Percentiles rank a stretch among this genome's conserved stretches.
phyloP scores from a whole-genome alignment of 2,797 vertebrate genomes.

The Neomorphus geoffroyi region DNA sequence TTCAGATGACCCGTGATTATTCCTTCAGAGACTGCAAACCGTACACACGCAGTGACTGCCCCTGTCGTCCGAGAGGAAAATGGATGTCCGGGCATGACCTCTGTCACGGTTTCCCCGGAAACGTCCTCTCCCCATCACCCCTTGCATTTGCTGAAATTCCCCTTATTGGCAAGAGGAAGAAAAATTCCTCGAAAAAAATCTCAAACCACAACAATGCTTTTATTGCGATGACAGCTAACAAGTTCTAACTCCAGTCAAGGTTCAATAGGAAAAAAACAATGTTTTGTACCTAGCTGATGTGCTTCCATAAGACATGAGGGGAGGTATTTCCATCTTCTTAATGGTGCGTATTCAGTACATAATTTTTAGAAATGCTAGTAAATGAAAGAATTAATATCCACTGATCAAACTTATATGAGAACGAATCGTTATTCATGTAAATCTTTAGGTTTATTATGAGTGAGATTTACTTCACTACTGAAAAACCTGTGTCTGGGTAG shows the following conservation, averaged over 20 bases:
- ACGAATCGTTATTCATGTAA: conserved; percentile 27
- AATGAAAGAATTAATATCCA: conserved; percentile 36
- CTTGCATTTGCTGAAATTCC: too few species aligned
- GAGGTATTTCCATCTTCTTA: conserved; percentile 11
- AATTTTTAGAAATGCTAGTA: conserved; percentile 49
- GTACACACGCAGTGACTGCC: too few species aligned
- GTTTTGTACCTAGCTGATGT: conserved; percentile 8
- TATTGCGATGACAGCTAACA: conserved; percentile 31
- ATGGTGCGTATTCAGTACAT: background rate
- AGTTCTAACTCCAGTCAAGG: conserved; percentile 20
- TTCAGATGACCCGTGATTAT: too few species aligned
- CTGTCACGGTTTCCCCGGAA: too few species aligned
- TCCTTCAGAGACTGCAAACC: too few species aligned
- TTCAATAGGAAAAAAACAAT: background rate
- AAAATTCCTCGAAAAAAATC: too few species aligned
- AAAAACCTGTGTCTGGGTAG: background rate
- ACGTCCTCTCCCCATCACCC: too few species aligned
- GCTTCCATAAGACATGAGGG: background rate
- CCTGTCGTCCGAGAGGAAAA: too few species aligned
- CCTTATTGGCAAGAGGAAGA: too few species aligned
- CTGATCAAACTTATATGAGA: conserved; percentile 57
- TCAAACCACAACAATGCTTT: too few species aligned
- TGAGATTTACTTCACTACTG: background rate
- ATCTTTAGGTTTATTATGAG: background rate
- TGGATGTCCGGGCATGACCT: too few species aligned